Evolutionary conservation across 2,888 invertebrate genomes (phyloP).

Genomic region (Pelosia muscerda): DNA sequence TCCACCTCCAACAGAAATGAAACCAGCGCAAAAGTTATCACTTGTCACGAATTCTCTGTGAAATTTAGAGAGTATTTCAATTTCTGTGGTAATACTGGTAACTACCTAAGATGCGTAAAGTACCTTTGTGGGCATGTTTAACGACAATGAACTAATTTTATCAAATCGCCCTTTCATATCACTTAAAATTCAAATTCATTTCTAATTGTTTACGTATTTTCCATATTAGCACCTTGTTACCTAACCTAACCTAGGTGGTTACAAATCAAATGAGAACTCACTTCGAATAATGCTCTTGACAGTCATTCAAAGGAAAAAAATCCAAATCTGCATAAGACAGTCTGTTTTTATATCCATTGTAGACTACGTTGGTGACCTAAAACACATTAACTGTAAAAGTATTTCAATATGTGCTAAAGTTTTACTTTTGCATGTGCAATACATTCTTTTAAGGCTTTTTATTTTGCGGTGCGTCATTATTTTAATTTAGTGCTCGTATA

Average conservation of each 20-base stretch:
- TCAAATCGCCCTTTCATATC: too few relatives aligned
- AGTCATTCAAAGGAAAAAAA: constrained; percentile 65
- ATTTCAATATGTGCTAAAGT: not conserved
- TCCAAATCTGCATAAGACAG: constrained; percentile 64
- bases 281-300: constrained; percentile 70
- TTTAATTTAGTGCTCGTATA: not conserved
- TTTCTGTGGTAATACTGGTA: constrained; percentile 23
- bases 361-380: constrained; percentile 56
- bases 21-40: constrained; percentile 28
- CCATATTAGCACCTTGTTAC: too few relatives aligned
- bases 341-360: constrained; percentile 55
- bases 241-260: not conserved
- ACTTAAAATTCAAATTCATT: too few relatives aligned
- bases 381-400: constrained; percentile 24
- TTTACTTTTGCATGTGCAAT: not conserved
- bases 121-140: too few relatives aligned
- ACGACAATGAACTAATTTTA: too few relatives aligned
- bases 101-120: not conserved
- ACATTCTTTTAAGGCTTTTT: too few relatives aligned
- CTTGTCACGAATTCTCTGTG: constrained; percentile 16
- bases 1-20: constrained; percentile 19
- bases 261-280: constrained; percentile 17
- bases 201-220: too few relatives aligned
- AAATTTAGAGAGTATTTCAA: not conserved
- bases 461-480: too few relatives aligned